phyloP scores from a whole-genome alignment of 2,797 vertebrate species.

The Borostomias antarcticus region DNA sequence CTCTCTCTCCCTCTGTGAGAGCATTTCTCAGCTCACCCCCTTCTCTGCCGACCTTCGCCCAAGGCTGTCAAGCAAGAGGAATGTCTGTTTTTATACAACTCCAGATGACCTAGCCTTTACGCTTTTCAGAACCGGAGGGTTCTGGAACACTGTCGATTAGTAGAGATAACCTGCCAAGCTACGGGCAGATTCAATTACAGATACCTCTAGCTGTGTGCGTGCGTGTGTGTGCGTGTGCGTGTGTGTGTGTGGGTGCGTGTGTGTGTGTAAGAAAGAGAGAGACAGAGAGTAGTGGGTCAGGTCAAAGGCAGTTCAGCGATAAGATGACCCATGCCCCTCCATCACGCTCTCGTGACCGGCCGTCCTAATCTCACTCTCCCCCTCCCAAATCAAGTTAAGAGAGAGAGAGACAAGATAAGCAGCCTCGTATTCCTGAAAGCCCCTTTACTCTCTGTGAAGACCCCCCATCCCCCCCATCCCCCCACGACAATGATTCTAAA shows the following conservation, averaged over 20 bases:
- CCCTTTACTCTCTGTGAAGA: constrained; percentile 5
- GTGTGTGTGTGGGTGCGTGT: not conserved
- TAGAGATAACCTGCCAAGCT: constrained; percentile 23
- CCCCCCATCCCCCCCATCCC: no score
- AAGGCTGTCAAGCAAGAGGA: no score
- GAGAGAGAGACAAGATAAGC: not conserved
- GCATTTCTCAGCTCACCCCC: constrained; percentile 18
- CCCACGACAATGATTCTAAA: no score
- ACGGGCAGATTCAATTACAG: constrained; percentile 16
- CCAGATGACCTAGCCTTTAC: no score
- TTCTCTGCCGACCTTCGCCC: constrained; percentile 18
- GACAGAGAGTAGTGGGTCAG: constrained; percentile 65
- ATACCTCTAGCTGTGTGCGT: no score
- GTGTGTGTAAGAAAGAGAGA: constrained; percentile 33
- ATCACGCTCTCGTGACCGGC: not conserved
- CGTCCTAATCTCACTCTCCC: constrained; percentile 13
- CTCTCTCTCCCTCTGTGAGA: constrained; percentile 14
- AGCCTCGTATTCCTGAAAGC: constrained; percentile 36
- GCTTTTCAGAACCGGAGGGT: no score
- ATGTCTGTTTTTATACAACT: no score
- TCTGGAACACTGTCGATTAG: constrained; percentile 26
- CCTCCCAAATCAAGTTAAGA: constrained; percentile 34
- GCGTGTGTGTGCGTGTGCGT: not conserved
- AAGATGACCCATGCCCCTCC: constrained; percentile 19
- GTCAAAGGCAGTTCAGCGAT: constrained; percentile 47